Evolutionary conservation across 2,888 invertebrate genomes (phyloP).

Genomic region (Myathropa florea): DNA sequence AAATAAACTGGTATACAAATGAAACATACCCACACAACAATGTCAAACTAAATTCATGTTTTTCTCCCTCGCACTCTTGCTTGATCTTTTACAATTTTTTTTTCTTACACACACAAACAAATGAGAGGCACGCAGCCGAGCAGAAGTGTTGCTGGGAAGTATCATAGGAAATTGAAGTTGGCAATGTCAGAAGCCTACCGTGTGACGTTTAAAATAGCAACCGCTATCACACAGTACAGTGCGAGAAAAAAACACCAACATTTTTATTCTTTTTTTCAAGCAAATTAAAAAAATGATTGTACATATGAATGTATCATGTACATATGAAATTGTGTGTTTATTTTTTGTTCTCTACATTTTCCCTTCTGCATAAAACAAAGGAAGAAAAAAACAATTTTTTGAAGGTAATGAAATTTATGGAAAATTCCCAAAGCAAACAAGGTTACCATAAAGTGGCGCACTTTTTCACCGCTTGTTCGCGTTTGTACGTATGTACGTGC

Average conservation of each 20-base stretch:
- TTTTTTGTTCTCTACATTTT: not conserved
- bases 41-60: conserved; percentile 8
- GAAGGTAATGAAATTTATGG: conserved; percentile 54
- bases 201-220: conserved; percentile 34
- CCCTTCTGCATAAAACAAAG: not conserved
- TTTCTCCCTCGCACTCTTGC: not conserved
- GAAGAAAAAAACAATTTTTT: not conserved
- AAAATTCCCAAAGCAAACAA: conserved; percentile 63
- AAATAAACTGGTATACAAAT: conserved; percentile 6
- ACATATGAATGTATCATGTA: not conserved
- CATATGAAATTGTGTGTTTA: no score
- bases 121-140: not conserved
- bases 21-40: conserved; percentile 12
- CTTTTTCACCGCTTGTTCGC: conserved; percentile 45
- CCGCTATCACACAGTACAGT: not conserved
- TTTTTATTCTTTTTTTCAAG: not conserved
- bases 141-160: not conserved
- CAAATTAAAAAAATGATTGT: not conserved
- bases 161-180: conserved; percentile 17
- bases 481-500: not conserved
- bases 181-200: conserved; percentile 17
- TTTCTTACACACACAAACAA: not conserved
- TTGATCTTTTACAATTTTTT: not conserved
- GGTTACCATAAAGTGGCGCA: conserved; percentile 34
- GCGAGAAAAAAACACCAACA: not conserved